phyloP scores from a whole-genome alignment of 2,888 invertebrate species.

The Anthrax anthrax region DNA sequence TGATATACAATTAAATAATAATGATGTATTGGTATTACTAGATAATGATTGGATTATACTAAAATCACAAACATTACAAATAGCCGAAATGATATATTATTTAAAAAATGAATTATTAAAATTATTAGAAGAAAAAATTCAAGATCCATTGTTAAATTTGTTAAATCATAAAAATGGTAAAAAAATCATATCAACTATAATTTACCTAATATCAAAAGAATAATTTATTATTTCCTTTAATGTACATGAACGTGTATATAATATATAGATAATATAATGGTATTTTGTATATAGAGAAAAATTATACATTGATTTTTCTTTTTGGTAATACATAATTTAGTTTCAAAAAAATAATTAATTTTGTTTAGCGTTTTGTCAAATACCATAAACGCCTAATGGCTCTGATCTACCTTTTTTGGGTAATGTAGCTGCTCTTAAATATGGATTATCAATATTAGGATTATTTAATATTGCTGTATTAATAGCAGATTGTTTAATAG shows the following conservation, averaged over 20 bases:
- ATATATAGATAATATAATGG: too few species aligned
- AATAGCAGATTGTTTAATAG: conserved; percentile 32
- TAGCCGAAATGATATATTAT: conserved; percentile 70
- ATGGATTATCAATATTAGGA: conserved; percentile 59
- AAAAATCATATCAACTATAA: conserved; percentile 60
- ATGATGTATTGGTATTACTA: conserved; percentile 55
- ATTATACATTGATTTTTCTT: too few species aligned
- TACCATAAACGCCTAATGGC: neutral
- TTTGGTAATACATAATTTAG: too few species aligned
- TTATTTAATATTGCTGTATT: conserved; percentile 34
- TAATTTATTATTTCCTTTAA: conserved; percentile 19
- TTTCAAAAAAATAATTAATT: too few species aligned
- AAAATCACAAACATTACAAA: conserved; percentile 58
- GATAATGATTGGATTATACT: conserved; percentile 75
- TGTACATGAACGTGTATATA: too few species aligned
- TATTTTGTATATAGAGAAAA: too few species aligned
- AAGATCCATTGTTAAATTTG: conserved; percentile 62
- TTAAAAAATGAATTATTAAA: conserved; percentile 60
- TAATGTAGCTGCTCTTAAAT: conserved; percentile 39
- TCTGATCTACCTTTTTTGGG: conserved; percentile 28
- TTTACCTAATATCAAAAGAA: conserved; percentile 50
- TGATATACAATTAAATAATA: conserved; percentile 56
- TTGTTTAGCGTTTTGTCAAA: neutral
- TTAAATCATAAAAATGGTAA: conserved; percentile 59
- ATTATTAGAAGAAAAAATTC: conserved; percentile 70